Evolutionary conservation across 2,888 invertebrate species (phyloP).

Genomic region (Diarsia dahlii): DNA sequence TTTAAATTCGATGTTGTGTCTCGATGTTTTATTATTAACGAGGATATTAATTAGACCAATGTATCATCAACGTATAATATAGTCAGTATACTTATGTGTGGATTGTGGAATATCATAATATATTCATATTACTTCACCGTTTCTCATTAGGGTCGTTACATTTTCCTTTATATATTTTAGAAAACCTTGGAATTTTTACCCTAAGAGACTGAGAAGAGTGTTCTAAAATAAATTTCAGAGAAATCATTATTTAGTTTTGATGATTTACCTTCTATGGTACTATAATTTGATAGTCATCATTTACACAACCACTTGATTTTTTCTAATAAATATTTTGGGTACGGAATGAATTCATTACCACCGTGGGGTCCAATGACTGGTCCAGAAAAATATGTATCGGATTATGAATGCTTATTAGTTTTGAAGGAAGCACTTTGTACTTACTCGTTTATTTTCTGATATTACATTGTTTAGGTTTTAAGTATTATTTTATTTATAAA

Average conservation of each 20-base stretch:
- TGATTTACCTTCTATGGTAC: conserved; percentile 48
- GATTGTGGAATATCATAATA: conserved; percentile 59
- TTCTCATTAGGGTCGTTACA: conserved; percentile 57
- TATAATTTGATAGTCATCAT: conserved; percentile 55
- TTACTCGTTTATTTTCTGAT: conserved; percentile 24
- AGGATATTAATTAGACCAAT: conserved; percentile 78
- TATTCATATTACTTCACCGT: conserved; percentile 58
- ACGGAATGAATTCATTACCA: conserved; percentile 63
- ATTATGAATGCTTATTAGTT: conserved; percentile 49
- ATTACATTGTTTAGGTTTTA: conserved; percentile 34
- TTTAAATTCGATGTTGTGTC: conserved; percentile 82
- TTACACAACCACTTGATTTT: conserved; percentile 42
- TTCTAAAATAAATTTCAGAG: conserved; percentile 85
- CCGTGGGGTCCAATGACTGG: conserved; percentile 74
- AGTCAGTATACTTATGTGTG: conserved; percentile 55
- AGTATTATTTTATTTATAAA: conserved; percentile 40
- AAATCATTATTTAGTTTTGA: conserved; percentile 68
- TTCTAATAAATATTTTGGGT: conserved; percentile 50
- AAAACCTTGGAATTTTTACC: conserved; percentile 84
- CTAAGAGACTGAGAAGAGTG: conserved; percentile 90
- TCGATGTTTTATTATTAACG: conserved; percentile 81
- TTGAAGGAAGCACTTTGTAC: conserved; percentile 29
- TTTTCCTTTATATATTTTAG: conserved; percentile 59
- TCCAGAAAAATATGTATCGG: conserved; percentile 65
- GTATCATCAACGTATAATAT: conserved; percentile 60